Conservation (phyloP, 2,113 vertebrate genomes). For the Smithornis capensis region DNA sequence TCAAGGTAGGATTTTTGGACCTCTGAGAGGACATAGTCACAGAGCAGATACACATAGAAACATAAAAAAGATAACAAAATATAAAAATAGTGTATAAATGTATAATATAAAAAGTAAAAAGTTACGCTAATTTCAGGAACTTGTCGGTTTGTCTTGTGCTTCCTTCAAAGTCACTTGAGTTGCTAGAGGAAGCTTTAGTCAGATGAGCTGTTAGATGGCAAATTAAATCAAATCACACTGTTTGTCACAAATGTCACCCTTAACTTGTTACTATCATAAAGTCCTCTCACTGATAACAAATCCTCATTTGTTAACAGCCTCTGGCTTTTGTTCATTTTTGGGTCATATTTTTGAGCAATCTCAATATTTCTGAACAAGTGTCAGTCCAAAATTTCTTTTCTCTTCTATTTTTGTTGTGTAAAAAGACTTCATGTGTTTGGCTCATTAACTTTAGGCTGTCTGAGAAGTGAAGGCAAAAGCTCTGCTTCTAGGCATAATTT, state of each 20-base stretch:
- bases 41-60: not conserved
- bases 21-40: not conserved
- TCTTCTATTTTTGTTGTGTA: not conserved
- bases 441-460: conserved; percentile 49
- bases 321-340: not conserved
- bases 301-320: not conserved
- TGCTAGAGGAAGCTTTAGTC: not conserved
- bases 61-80: not conserved
- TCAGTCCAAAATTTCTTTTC: not conserved
- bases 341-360: not conserved
- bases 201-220: not conserved
- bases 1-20: not conserved
- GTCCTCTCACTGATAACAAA: not conserved
- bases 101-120: not conserved
- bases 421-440: not conserved
- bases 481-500: conserved; percentile 26
- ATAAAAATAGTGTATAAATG: not conserved
- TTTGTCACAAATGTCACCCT: not conserved
- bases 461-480: not conserved
- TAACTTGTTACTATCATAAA: not conserved
- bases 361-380: not conserved
- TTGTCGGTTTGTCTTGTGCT: not conserved
- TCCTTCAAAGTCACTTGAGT: not conserved
- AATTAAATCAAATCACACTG: not conserved
- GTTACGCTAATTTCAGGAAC: not conserved